Conservation (phyloP, 1,140 invertebrate species). For the Aphaenogaster floridana region DNA sequence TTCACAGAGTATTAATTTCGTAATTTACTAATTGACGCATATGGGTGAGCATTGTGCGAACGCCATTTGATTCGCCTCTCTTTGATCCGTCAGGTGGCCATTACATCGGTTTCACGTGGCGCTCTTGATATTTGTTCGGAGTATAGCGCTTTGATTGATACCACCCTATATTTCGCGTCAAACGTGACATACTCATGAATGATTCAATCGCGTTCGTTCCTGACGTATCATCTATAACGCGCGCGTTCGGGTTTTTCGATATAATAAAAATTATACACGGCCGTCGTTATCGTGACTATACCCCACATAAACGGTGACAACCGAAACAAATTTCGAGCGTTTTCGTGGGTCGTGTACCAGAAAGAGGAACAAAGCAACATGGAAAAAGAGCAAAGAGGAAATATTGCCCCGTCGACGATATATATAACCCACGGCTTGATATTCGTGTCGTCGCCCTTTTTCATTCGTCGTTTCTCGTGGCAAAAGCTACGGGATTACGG, state of each 20-base stretch:
- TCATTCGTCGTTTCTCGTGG: constrained; percentile 26
- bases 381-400: constrained; percentile 1
- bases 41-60: background rate
- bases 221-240: constrained; percentile 55
- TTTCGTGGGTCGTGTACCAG: background rate
- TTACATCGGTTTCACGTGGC: constrained; percentile 20
- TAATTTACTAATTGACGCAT: constrained; percentile 24
- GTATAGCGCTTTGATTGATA: constrained; percentile 52
- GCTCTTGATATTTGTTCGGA: constrained; percentile 37
- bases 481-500: constrained; percentile 52
- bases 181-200: constrained; percentile 57
- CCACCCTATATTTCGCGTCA: constrained; percentile 38
- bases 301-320: constrained; percentile 8
- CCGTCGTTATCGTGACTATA: constrained; percentile 18
- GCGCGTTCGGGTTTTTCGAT: constrained; percentile 13
- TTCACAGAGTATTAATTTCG: constrained; percentile 15
- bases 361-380: constrained; percentile 1
- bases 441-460: constrained; percentile 44
- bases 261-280: constrained; percentile 57
- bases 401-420: constrained; percentile 4
- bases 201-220: constrained; percentile 51
- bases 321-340: constrained; percentile 34
- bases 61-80: constrained; percentile 15
- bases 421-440: constrained; percentile 30
- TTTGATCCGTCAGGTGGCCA: constrained; percentile 34